Conservation (phyloP, 92 coral and sea anemone species). For the Porites divaricata region DNA sequence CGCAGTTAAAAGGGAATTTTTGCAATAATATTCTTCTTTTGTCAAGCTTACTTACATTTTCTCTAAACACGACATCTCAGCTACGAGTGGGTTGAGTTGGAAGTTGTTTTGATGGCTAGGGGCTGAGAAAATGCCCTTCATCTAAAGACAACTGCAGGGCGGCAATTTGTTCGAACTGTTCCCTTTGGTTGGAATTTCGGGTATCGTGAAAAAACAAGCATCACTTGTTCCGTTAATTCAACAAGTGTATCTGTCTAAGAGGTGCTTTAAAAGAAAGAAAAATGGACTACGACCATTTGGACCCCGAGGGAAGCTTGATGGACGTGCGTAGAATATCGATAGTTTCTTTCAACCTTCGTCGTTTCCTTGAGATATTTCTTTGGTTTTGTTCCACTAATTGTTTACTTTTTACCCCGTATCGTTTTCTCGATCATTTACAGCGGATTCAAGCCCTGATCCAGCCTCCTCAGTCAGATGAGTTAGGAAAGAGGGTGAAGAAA, state of each 20-base stretch:
- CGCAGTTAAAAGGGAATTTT: conserved; percentile 16
- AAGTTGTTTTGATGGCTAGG: conserved; percentile 19
- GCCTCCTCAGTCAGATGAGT: conserved; percentile 89
- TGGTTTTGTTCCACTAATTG: conserved; percentile 11
- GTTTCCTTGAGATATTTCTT: conserved; percentile 19
- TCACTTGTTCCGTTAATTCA: neutral
- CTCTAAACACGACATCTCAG: conserved; percentile 3
- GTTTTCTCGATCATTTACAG: conserved; percentile 58
- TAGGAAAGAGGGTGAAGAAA: conserved; percentile 73
- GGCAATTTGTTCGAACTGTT: conserved; percentile 61
- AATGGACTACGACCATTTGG: conserved; percentile 98
- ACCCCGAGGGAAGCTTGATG: conserved; percentile 98
- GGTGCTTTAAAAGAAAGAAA: conserved; percentile 39
- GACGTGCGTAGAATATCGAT: conserved; percentile 75
- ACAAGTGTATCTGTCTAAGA: neutral
- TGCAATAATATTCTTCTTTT: neutral
- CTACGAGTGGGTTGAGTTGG: conserved; percentile 28
- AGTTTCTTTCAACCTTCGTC: conserved; percentile 7
- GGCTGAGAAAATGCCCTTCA: conserved; percentile 48
- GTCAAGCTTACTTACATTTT: conserved; percentile 3
- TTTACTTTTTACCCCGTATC: conserved; percentile 25
- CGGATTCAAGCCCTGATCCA: conserved; percentile 99
- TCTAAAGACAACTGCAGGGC: conserved; percentile 59
- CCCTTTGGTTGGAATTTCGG: conserved; percentile 54
- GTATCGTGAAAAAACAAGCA: conserved; percentile 6